Evolutionary conservation across 2,797 vertebrate genomes (phyloP).

Genomic region (Vespertilio murinus): DNA sequence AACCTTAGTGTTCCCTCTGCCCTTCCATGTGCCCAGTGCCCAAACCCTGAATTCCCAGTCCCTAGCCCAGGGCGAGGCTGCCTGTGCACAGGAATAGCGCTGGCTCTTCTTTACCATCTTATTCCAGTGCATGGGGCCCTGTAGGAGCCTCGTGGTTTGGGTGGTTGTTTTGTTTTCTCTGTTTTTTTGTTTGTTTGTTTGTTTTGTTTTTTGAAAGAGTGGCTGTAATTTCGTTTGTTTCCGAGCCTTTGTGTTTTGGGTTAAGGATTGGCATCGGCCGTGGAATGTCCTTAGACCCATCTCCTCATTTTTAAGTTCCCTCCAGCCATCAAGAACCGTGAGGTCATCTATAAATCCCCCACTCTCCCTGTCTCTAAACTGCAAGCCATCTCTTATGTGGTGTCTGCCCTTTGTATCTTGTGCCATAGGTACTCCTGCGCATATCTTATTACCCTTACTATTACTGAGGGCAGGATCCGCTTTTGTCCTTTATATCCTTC

Average conservation of each 20-base stretch:
- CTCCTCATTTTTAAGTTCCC: neutral
- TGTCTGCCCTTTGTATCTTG: neutral
- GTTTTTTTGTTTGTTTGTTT: neutral
- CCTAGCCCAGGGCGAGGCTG: no score
- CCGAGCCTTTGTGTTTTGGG: neutral
- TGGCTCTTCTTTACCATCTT: neutral
- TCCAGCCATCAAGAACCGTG: neutral
- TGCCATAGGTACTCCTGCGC: neutral
- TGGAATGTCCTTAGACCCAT: neutral
- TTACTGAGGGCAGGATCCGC: neutral
- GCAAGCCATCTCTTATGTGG: neutral
- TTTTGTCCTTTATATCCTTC: neutral
- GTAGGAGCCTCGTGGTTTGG: neutral
- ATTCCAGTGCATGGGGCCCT: accelerated
- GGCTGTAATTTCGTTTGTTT: neutral
- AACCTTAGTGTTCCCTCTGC: neutral
- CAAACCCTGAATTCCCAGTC: neutral
- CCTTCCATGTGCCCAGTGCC: neutral
- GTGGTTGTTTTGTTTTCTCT: neutral
- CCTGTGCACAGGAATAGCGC: accelerated
- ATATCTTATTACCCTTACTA: neutral
- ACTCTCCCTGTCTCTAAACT: neutral
- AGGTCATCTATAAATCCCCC: neutral
- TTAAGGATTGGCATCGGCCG: neutral
- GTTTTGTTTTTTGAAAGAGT: neutral